These are phyloP conservation scores for Zaprionus kolodkinae DNA, from an alignment of 1,140 invertebrate genomes.

Conservation along the genomic window DNA sequence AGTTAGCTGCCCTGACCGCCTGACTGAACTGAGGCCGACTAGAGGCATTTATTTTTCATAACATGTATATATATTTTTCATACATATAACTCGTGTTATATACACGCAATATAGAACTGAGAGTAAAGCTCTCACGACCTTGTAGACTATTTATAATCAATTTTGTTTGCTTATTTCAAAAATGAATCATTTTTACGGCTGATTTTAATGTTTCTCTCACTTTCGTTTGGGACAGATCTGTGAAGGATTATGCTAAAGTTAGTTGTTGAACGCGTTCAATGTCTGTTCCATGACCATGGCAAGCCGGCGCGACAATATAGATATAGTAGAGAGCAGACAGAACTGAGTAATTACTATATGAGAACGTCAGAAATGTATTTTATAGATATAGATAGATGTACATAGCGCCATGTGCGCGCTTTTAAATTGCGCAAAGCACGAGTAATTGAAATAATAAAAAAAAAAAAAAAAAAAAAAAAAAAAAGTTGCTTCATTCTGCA, in stretches of 20 bases:
- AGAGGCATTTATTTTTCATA: conserved; percentile 42
- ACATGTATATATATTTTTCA: conserved; percentile 30
- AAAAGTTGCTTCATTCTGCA: conserved; percentile 27
- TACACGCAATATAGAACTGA: conserved; percentile 25
- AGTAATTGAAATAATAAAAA: conserved; percentile 26
- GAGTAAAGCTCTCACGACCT: conserved; percentile 59
- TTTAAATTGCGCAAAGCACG: conserved; percentile 45
- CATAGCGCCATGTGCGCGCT: conserved; percentile 23
- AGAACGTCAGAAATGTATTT: conserved; percentile 7
- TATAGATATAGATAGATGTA: conserved; percentile 23
- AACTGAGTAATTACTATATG: conserved; percentile 29
- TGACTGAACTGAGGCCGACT: not conserved
- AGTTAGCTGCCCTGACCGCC: conserved; percentile 21
- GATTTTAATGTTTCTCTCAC: conserved; percentile 44
- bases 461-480: not conserved
- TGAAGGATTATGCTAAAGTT: conserved; percentile 39
- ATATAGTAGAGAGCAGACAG: no score
- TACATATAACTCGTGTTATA: no score
- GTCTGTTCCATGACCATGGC: conserved; percentile 68
- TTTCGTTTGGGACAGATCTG: conserved; percentile 54
- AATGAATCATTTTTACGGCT: conserved; percentile 70
- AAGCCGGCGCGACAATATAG: conserved; percentile 9
- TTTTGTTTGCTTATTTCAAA: conserved; percentile 49
- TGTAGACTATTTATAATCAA: conserved; percentile 66
- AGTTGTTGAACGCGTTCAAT: conserved; percentile 70